Base-by-base conservation (phyloP, 2,113 vertebrate species). In the Coracopsis vasa region DNA sequence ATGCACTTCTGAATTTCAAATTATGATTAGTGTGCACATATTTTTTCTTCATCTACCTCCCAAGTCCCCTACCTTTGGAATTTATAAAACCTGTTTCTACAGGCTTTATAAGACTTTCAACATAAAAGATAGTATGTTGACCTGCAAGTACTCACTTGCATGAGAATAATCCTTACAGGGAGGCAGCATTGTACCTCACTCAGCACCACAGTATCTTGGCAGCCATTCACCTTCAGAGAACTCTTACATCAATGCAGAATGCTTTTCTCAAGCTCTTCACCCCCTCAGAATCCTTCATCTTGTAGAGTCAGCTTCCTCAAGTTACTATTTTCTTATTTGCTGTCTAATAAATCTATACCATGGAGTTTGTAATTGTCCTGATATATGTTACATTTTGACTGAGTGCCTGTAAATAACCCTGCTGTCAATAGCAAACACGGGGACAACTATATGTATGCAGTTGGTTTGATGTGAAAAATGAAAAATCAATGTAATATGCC, bases 401-500 rank as follows among this genome's bases (percentile, higher is more conserved):
- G 77, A 82, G 47, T 54, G 87, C 62, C 70, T 67, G 35, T 87
- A 65, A 91, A 87, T 65, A 91, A 87, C 78, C 64, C 87, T 8
- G 51, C 9, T 94, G 93, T 70, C 95, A 61, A 85, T 45, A 95
- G 41, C 64, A 81, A 50, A 62, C 77, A 35, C 72, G n/a, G 47
- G 70, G 31, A 73, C 80, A 81, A 13, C 71, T 17, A n/a, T 56
- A 65, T 24, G 53, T 7, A 67, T 16, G 71, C 31, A 23, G 72
- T 9, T 29, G 3, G 51, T 18, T 79, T 75, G 83, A 95, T 74
- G 78, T 87, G 87, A 95, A 93, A 95, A 96, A 95, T 94, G 89
- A 95, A 97, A 97, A 97, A 95, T 95, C 95, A 89, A 92, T 95
- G 56, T 44, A 91, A 94, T 96, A 77, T 85, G 90, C 66, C 69